These are phyloP conservation scores for Propithecus coquereli DNA, from an alignment of 2,113 vertebrate genomes.

Conservation along the genomic window DNA sequence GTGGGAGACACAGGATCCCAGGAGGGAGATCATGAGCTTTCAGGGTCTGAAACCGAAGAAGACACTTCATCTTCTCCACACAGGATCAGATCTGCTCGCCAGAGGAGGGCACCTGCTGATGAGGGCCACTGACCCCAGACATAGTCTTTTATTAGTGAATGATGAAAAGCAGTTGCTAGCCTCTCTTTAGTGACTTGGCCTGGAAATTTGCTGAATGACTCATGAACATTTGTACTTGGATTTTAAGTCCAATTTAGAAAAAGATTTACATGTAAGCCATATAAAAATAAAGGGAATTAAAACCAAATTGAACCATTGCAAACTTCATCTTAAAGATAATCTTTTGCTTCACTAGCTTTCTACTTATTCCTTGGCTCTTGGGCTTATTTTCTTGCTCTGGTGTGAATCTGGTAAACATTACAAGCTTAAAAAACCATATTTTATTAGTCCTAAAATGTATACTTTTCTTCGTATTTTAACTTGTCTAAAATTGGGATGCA, in stretches of 20 bases:
- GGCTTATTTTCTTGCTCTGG: constrained; percentile 58
- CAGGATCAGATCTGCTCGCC: constrained; percentile 85
- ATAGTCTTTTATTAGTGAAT: neutral
- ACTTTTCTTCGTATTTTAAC: neutral
- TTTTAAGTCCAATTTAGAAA: constrained; percentile 52
- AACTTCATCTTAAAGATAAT: constrained; percentile 42
- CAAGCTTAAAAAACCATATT: constrained; percentile 65
- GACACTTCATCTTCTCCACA: constrained; percentile 75
- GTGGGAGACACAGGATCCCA: constrained; percentile 93
- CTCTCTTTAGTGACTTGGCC: constrained; percentile 46
- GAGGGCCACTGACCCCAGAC: constrained; percentile 76
- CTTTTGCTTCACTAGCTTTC: constrained; percentile 50
- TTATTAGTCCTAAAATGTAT: constrained; percentile 26
- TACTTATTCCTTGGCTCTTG: constrained; percentile 1
- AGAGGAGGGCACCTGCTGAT: constrained; percentile 84
- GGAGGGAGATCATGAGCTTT: constrained; percentile 88
- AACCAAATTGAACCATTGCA: constrained; percentile 55
- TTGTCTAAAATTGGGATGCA: neutral
- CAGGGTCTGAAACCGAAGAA: constrained; percentile 87
- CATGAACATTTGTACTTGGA: constrained; percentile 64
- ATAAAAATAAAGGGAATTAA: constrained; percentile 67
- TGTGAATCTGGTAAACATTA: constrained; percentile 65
- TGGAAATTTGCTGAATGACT: constrained; percentile 55
- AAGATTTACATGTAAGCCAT: constrained; percentile 68
- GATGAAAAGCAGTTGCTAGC: neutral